Conservation (phyloP, 2,888 invertebrate genomes). For the Brachypterus glaber region DNA sequence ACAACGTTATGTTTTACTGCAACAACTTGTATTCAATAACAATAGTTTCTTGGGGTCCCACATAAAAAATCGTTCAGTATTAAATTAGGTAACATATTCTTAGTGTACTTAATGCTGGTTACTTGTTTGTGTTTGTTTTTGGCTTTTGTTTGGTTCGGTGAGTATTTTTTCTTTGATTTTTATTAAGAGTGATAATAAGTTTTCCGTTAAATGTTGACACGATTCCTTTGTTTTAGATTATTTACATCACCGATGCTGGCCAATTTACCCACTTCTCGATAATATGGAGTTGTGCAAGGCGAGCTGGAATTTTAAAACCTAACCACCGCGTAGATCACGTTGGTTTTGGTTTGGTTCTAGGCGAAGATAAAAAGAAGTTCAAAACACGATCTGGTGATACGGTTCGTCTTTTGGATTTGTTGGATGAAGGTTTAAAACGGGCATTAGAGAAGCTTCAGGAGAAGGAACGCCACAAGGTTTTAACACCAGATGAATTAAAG, state of each 20-base stretch:
- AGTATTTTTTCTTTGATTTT: no score
- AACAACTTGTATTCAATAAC: no score
- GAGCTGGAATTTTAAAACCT: slow-evolving; percentile 57
- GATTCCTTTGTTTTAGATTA: slow-evolving; percentile 41
- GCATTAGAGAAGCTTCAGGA: slow-evolving; percentile 75
- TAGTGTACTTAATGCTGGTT: no score
- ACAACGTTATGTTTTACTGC: no score
- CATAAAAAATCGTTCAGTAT: no score
- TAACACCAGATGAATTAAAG: slow-evolving; percentile 71
- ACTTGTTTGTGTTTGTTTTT: no score
- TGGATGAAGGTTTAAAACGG: slow-evolving; percentile 85
- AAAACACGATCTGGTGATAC: slow-evolving; percentile 97
- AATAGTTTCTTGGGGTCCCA: no score
- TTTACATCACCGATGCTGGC: slow-evolving; percentile 92
- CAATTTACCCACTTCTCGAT: slow-evolving; percentile 69
- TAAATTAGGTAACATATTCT: no score
- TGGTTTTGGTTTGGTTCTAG: slow-evolving; percentile 92
- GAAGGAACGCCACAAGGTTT: slow-evolving; percentile 75
- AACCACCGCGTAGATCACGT: slow-evolving; percentile 77
- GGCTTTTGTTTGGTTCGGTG: no score
- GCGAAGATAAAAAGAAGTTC: slow-evolving; percentile 98
- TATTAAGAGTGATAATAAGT: no score
- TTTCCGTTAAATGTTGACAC: no score
- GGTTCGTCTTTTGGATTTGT: slow-evolving; percentile 67
- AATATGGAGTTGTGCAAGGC: slow-evolving; percentile 70